Conservation (phyloP, 2,888 invertebrate species). For the Plebejus argus region DNA sequence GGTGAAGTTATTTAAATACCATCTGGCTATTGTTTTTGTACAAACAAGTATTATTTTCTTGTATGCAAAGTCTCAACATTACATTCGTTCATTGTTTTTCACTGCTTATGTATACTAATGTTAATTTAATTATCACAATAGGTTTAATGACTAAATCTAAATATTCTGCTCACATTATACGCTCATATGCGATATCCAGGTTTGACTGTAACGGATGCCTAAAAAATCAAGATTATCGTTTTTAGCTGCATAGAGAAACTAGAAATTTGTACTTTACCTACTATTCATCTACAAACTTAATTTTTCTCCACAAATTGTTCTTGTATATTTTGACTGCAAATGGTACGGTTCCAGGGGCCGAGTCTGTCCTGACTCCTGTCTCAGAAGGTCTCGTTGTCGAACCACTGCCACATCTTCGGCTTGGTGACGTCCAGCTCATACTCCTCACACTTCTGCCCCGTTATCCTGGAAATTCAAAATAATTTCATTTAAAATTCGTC, state of each 20-base stretch:
- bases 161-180: too few relatives aligned
- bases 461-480: conserved; percentile 57
- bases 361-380: not conserved
- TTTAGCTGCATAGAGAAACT: not conserved
- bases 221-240: not conserved
- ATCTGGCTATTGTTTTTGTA: not conserved
- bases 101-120: not conserved
- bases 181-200: too few relatives aligned
- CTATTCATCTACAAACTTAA: not conserved
- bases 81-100: not conserved
- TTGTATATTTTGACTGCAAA: not conserved
- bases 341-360: not conserved
- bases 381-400: conserved; percentile 79
- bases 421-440: conserved; percentile 76
- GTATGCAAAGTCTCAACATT: not conserved
- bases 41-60: not conserved
- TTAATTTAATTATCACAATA: not conserved
- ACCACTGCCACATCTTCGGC: conserved; percentile 82
- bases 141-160: not conserved
- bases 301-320: not conserved
- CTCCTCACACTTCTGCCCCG: conserved; percentile 76
- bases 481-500: too few relatives aligned
- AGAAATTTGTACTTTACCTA: not conserved
- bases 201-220: not conserved
- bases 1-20: not conserved